A percentile compares a stretch with the other conserved stretches of the same genome.
phyloP scores from a whole-genome alignment of 2,888 invertebrate genomes.

The Caenorhabditis uteleia region DNA sequence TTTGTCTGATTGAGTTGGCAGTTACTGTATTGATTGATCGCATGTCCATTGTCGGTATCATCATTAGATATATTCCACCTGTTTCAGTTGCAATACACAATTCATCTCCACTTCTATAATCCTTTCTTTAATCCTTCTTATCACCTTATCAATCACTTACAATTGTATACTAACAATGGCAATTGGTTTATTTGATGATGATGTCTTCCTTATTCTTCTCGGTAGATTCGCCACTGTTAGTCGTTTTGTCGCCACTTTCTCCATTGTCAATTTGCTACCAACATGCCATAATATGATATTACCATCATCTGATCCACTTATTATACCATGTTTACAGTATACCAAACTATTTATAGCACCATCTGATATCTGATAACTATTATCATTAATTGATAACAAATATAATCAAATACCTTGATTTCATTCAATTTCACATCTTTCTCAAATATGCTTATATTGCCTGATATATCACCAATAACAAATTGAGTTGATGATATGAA shows the following conservation, averaged over 20 bases:
- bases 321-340: conserved; percentile 19
- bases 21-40: conserved; percentile 14
- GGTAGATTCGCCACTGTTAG: conserved; percentile 27
- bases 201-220: conserved; percentile 23
- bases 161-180: conserved; percentile 27
- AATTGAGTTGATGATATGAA: conserved; percentile 24
- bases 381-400: no score
- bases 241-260: conserved; percentile 5
- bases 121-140: neutral
- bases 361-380: no score
- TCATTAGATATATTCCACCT: conserved; percentile 25
- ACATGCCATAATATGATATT: conserved; percentile 17
- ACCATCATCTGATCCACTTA: conserved; percentile 25
- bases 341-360: conserved; percentile 23
- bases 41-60: conserved; percentile 16
- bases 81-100: conserved; percentile 30
- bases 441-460: conserved; percentile 17
- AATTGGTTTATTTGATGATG: conserved; percentile 20
- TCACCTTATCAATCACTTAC: conserved; percentile 6
- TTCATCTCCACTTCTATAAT: conserved; percentile 8
- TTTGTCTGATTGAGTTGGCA: conserved; percentile 16
- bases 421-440: no score
- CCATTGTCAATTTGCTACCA: conserved; percentile 6
- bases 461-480: conserved; percentile 26
- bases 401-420: no score